Evolutionary conservation across 2,113 vertebrate species (phyloP).

Genomic region (Lepisosteus osseus): DNA sequence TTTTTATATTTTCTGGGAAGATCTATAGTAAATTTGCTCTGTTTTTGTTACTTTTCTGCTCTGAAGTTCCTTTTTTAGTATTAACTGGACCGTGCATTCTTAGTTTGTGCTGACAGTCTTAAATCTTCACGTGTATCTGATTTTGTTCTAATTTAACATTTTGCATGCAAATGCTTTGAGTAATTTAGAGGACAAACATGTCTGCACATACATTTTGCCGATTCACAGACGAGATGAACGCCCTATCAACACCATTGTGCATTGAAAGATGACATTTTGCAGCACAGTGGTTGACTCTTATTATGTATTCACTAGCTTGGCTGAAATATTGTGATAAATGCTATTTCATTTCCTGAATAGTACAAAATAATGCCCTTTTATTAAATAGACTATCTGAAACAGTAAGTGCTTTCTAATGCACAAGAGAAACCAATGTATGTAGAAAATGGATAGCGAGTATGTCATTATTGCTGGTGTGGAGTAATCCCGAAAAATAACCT

Average conservation of each 20-base stretch:
- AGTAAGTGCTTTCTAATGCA: slow-evolving; percentile 35
- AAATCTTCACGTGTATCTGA: too few species aligned
- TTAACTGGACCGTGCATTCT: too few species aligned
- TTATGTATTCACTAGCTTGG: slow-evolving; percentile 21
- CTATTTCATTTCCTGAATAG: slow-evolving; percentile 34
- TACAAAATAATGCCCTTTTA: slow-evolving; percentile 33
- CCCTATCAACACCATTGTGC: slow-evolving; percentile 21
- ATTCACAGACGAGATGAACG: slow-evolving; percentile 15
- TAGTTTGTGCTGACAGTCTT: too few species aligned
- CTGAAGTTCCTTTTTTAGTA: too few species aligned
- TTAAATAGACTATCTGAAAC: slow-evolving; percentile 44
- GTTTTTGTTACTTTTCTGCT: too few species aligned
- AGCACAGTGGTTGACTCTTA: slow-evolving; percentile 3
- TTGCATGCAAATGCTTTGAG: too few species aligned
- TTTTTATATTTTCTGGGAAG: too few species aligned
- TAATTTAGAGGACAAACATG: too few species aligned
- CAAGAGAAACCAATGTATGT: slow-evolving; percentile 34
- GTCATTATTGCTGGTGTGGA: slow-evolving; percentile 17
- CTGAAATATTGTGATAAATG: slow-evolving; percentile 31
- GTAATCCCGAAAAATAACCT: slow-evolving; percentile 15
- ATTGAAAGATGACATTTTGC: slow-evolving; percentile 28
- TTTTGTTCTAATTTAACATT: too few species aligned
- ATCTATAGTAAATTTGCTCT: too few species aligned
- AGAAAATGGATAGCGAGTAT: slow-evolving; percentile 28
- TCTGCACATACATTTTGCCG: slow-evolving; percentile 22